Evolutionary conservation across 2,888 invertebrate genomes (phyloP).

Genomic region (Lydus trimaculatus): DNA sequence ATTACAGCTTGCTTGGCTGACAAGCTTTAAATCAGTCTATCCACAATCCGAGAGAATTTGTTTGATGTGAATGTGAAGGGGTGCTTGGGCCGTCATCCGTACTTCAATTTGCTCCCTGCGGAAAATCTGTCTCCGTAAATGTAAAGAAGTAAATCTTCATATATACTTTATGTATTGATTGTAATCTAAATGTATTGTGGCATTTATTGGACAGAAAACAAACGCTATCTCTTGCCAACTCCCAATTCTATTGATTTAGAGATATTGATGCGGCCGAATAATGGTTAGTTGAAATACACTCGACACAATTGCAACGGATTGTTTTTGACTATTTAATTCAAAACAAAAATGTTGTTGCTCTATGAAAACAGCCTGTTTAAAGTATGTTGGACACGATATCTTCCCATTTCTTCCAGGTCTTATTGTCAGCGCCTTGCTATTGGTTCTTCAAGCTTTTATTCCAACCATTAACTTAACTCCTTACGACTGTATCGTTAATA

Average conservation of each 20-base stretch:
- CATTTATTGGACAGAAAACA: slow-evolving; percentile 40
- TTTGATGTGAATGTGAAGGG: neutral
- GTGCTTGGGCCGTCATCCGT: neutral
- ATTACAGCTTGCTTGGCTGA: neutral
- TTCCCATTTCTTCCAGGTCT: slow-evolving; percentile 1
- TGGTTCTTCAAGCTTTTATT: slow-evolving; percentile 17
- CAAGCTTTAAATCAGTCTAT: neutral
- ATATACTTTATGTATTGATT: slow-evolving; percentile 39
- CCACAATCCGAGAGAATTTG: neutral
- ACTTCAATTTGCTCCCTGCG: neutral
- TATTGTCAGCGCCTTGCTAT: slow-evolving; percentile 27
- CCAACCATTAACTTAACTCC: slow-evolving; percentile 31
- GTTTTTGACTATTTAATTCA: neutral
- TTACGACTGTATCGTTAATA: slow-evolving; percentile 32
- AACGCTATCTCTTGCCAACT: slow-evolving; percentile 36
- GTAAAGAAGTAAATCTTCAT: slow-evolving; percentile 35
- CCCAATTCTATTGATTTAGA: slow-evolving; percentile 37
- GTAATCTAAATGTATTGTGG: slow-evolving; percentile 41
- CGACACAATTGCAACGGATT: neutral
- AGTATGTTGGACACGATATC: slow-evolving; percentile 1
- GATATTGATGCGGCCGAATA: slow-evolving; percentile 25
- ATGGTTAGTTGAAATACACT: slow-evolving; percentile 7
- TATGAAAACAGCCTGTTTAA: neutral
- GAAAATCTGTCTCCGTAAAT: neutral
- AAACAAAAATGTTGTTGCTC: neutral